phyloP scores from a whole-genome alignment of 2,113 vertebrate species.

The Lophotis ruficrista region DNA sequence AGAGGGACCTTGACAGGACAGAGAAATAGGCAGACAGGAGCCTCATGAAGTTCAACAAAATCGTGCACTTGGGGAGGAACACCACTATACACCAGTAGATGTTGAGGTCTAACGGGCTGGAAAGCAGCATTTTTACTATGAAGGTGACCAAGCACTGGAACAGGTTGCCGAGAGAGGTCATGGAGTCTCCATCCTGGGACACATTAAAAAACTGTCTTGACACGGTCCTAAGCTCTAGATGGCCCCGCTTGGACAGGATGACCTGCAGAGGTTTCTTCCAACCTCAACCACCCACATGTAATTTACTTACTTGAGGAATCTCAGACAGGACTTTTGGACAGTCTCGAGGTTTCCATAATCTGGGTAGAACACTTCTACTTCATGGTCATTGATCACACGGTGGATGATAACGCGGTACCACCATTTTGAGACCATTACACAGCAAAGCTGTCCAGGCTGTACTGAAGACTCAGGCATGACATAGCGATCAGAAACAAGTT shows the following conservation, averaged over 20 bases:
- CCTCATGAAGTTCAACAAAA: background rate
- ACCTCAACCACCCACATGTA: fast-evolving
- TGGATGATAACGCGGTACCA: conserved; percentile 92
- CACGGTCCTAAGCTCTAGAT: background rate
- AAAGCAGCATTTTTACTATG: background rate
- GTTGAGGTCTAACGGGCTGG: fast-evolving
- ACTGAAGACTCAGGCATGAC: conserved; percentile 80
- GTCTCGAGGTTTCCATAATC: conserved; percentile 84
- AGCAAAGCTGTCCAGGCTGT: conserved; percentile 87
- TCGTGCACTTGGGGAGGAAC: background rate
- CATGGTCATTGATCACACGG: conserved; percentile 72
- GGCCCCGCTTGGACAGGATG: background rate
- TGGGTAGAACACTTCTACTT: conserved; percentile 88
- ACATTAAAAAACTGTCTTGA: background rate
- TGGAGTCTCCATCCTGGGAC: background rate
- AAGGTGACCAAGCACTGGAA: background rate
- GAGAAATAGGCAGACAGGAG: background rate
- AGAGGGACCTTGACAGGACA: background rate
- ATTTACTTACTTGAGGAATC: conserved; percentile 90
- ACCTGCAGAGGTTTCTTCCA: background rate
- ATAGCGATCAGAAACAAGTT: conserved; percentile 83
- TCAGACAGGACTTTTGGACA: conserved; percentile 79
- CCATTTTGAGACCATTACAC: conserved; percentile 81
- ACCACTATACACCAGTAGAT: background rate
- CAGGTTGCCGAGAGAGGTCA: background rate